Evolutionary conservation across 2,113 vertebrate species (phyloP).

Genomic region (Lagopus muta): DNA sequence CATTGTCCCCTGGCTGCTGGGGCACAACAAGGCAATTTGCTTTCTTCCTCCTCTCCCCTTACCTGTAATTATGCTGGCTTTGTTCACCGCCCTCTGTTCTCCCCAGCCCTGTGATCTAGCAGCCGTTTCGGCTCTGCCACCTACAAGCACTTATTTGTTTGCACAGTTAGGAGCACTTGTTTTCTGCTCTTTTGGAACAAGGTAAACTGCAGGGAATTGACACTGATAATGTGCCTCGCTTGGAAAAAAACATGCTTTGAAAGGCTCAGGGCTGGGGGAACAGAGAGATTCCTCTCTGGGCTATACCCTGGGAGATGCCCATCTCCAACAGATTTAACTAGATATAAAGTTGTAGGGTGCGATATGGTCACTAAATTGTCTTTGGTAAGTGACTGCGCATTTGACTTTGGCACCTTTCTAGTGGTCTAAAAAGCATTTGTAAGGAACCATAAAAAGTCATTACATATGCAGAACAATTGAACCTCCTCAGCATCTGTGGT

Average conservation of each 20-base stretch:
- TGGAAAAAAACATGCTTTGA: conserved; percentile 9
- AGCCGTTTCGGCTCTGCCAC: neutral
- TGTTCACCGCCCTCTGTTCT: conserved; percentile 17
- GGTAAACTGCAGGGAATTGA: neutral
- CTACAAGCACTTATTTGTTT: conserved; percentile 19
- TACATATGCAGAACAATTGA: conserved; percentile 74
- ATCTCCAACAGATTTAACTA: neutral
- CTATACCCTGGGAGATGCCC: neutral
- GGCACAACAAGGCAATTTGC: conserved; percentile 36
- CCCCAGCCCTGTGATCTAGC: conserved; percentile 32
- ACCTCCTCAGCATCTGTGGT: conserved; percentile 71
- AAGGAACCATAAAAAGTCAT: conserved; percentile 78
- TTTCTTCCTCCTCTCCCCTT: conserved; percentile 11
- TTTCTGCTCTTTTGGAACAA: conserved; percentile 4
- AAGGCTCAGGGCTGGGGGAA: neutral
- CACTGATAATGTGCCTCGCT: neutral
- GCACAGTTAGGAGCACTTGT: neutral
- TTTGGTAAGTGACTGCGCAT: conserved; percentile 40
- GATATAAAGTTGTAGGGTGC: conserved; percentile 52
- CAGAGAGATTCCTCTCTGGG: neutral
- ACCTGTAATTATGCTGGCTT: conserved; percentile 49
- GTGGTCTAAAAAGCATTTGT: conserved; percentile 66
- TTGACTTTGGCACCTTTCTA: conserved; percentile 80
- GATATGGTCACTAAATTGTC: conserved; percentile 36
- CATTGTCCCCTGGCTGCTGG: neutral